Percentiles rank a stretch among this genome's conserved stretches.
Conservation (phyloP, 2,113 vertebrate species). For the Istiophorus platypterus region DNA sequence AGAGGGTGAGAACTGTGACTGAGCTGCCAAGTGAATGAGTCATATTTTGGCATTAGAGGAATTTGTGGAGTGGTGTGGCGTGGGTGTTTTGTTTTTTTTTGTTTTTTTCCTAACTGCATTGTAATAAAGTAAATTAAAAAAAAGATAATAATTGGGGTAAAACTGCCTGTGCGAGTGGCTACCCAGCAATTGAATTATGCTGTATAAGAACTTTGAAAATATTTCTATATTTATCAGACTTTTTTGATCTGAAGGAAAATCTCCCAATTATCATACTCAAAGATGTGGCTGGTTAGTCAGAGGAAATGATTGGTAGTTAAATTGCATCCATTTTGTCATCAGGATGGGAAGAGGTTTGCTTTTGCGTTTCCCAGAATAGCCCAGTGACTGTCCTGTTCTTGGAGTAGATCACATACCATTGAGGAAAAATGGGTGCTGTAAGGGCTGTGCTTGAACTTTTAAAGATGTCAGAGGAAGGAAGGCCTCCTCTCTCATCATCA, state of each 20-base stretch:
- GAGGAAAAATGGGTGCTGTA: constrained; percentile 33
- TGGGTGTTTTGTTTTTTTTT: not conserved
- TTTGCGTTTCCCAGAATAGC: not conserved
- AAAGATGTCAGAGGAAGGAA: not conserved
- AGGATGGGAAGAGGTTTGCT: not conserved
- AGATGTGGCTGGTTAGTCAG: not conserved
- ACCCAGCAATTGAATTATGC: not conserved
- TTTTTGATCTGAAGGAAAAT: not conserved
- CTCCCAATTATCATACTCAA: not conserved
- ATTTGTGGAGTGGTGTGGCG: too few species aligned
- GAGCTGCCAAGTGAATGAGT: constrained; percentile 21
- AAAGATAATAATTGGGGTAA: too few species aligned
- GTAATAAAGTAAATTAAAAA: not conserved
- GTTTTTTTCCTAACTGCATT: not conserved
- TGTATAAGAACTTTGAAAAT: not conserved
- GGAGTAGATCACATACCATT: constrained; percentile 32
- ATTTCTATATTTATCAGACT: not conserved
- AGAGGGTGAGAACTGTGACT: not conserved
- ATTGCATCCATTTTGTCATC: not conserved
- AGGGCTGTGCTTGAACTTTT: not conserved
- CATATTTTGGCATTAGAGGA: constrained; percentile 3
- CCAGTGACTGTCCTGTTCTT: constrained; percentile 12
- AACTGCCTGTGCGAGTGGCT: not conserved
- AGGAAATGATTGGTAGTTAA: constrained; percentile 28
- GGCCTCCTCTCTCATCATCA: not conserved